Evolutionary conservation across 2,113 vertebrate species (phyloP).

Genomic region (Numida meleagris): DNA sequence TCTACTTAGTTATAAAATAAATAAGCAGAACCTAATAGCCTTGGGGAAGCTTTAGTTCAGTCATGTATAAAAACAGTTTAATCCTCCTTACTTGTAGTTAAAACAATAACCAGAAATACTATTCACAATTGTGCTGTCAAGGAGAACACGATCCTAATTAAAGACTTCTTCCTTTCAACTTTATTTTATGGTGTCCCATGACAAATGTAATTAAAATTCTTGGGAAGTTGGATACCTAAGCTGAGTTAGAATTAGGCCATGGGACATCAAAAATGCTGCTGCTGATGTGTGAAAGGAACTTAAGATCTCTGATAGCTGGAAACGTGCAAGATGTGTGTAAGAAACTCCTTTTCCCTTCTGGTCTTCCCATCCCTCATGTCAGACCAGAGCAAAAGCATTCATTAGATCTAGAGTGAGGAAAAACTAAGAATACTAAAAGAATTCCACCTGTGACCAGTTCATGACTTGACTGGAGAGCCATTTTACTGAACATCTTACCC

Average conservation of each 20-base stretch:
- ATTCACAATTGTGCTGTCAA: neutral
- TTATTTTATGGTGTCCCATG: neutral
- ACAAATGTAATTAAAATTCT: neutral
- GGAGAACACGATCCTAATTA: neutral
- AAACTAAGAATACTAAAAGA: no score
- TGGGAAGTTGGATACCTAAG: neutral
- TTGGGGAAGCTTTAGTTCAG: neutral
- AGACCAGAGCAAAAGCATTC: neutral
- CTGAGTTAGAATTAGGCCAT: neutral
- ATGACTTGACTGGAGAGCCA: neutral
- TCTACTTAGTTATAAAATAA: conserved; percentile 17
- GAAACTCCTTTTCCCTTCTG: neutral
- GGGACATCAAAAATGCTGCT: neutral
- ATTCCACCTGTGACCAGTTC: neutral
- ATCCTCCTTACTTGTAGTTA: neutral
- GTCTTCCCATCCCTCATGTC: neutral
- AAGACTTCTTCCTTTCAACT: neutral
- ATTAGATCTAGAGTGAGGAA: neutral
- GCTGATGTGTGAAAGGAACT: neutral
- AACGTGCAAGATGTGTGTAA: neutral
- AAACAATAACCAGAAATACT: neutral
- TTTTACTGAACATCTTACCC: neutral
- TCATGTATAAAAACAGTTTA: neutral
- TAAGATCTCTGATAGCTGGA: neutral
- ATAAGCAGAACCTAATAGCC: neutral